Conservation (phyloP, 1,140 invertebrate species). For the Bombus difficillimus region DNA sequence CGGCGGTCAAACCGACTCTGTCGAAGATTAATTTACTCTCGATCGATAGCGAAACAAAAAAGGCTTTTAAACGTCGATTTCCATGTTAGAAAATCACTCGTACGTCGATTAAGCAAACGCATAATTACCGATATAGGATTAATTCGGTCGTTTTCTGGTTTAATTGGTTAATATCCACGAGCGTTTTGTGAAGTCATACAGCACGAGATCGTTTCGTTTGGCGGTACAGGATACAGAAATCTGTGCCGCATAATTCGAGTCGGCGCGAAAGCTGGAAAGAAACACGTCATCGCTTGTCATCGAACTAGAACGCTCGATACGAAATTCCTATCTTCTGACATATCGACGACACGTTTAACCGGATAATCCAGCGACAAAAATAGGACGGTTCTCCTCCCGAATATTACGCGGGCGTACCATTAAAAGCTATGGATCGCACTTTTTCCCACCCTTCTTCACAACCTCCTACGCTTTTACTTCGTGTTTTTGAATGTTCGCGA, state of each 20-base stretch:
- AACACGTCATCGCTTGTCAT: slow-evolving; percentile 42
- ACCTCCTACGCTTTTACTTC: background rate
- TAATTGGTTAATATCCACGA: background rate
- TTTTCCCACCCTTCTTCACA: background rate
- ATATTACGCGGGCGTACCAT: slow-evolving; percentile 34
- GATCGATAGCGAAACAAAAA: background rate
- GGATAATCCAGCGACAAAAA: slow-evolving; percentile 40
- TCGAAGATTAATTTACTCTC: background rate
- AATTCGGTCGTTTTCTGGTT: background rate
- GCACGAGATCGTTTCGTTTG: background rate
- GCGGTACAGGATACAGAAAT: slow-evolving; percentile 22
- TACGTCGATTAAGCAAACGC: background rate
- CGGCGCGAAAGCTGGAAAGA: slow-evolving; percentile 12
- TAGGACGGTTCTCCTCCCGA: slow-evolving; percentile 32
- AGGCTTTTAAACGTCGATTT: background rate
- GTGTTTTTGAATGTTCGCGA: background rate
- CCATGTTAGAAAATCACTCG: slow-evolving; percentile 1
- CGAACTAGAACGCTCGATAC: slow-evolving; percentile 71
- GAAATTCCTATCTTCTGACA: slow-evolving; percentile 58
- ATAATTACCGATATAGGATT: background rate
- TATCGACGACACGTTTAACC: slow-evolving; percentile 50
- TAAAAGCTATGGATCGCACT: slow-evolving; percentile 35
- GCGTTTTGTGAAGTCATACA: background rate
- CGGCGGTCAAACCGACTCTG: background rate
- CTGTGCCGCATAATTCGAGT: slow-evolving; percentile 16